These are phyloP conservation scores for Scomber colias DNA, from an alignment of 2,113 vertebrate species.

Conservation along the genomic window DNA sequence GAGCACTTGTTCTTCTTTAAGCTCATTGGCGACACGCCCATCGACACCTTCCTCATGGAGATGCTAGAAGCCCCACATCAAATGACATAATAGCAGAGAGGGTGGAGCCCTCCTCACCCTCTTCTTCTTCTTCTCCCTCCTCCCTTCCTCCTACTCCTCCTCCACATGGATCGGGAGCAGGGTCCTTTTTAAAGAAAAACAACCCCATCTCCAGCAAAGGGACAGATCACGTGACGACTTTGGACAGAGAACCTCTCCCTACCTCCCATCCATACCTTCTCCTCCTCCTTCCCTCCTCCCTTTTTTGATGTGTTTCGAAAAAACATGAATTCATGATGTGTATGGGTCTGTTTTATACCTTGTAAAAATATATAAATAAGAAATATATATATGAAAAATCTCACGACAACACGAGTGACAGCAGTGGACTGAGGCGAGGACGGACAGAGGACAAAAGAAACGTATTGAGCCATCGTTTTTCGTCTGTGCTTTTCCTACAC, in stretches of 20 bases:
- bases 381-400: conserved; percentile 75
- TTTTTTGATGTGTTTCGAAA: conserved; percentile 59
- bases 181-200: conserved; percentile 7
- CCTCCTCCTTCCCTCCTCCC: conserved; percentile 4
- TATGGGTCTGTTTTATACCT: conserved; percentile 83
- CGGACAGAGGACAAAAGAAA: conserved; percentile 58
- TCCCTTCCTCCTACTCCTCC: conserved; percentile 8
- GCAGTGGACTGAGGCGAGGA: conserved; percentile 61
- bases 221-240: conserved; percentile 64
- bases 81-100: conserved; percentile 90
- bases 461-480: conserved; percentile 74
- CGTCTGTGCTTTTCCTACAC: conserved; percentile 51
- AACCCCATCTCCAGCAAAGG: conserved; percentile 34
- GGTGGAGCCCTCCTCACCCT: conserved; percentile 14
- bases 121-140: neutral
- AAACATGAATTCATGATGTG: conserved; percentile 57
- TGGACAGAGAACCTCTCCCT: conserved; percentile 45
- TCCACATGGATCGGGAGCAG: conserved; percentile 28
- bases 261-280: conserved; percentile 4
- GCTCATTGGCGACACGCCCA: conserved; percentile 98
- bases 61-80: conserved; percentile 99
- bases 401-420: conserved; percentile 57
- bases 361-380: conserved; percentile 86
- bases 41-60: conserved; percentile 99
- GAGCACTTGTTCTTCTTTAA: conserved; percentile 99